Base-by-base conservation (phyloP, 1,140 invertebrate species). In the Heliconius eleuchia region DNA sequence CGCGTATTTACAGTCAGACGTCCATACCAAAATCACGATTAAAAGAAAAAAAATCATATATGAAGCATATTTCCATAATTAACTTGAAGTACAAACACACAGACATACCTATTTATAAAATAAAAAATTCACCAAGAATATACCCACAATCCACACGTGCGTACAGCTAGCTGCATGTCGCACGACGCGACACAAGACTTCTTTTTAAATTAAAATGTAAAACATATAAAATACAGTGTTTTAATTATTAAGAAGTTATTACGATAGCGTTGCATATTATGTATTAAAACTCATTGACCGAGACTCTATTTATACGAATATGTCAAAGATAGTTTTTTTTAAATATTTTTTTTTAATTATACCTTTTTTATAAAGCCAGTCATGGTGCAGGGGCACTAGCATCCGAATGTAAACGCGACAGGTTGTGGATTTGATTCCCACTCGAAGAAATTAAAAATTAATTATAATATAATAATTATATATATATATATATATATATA, bases 231-330 rank as follows among this genome's bases (percentile, higher is more conserved):
- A 27, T 66, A 27, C 27, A 27, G 60, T 30, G 60, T 9, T 13
- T 66, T 57, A 57, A 66, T 66, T 27, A 66, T 66, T 66, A 66
- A 66, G 60, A 66, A 66, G 60, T 66, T 30, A 30, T 66, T 27
- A 66, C 60, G 60, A 30, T 30, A 27, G 23, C 60, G 60, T 27
- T 30, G 60, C 60, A 30, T 60, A 42, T 42, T 46, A 5, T 9
- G 60, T 66, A 30, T 66, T 66, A 66, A 66, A 66, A 30, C 60
- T 27, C 60, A 66, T 66, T 66, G 60, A 66, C 60, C 60, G 60
- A 66, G 4, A 27, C 27, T 66, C 57, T 60, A 30, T 30, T 30
- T 66, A 27, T 66, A 66, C 11, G 4, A 27, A 30, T 8, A 66
- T 66, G 23, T 27, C 1, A 66, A 27, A 66, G 55, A 57, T 57